Evolutionary conservation across 2,113 vertebrate species (phyloP).

Genomic region (Halcyon senegalensis): DNA sequence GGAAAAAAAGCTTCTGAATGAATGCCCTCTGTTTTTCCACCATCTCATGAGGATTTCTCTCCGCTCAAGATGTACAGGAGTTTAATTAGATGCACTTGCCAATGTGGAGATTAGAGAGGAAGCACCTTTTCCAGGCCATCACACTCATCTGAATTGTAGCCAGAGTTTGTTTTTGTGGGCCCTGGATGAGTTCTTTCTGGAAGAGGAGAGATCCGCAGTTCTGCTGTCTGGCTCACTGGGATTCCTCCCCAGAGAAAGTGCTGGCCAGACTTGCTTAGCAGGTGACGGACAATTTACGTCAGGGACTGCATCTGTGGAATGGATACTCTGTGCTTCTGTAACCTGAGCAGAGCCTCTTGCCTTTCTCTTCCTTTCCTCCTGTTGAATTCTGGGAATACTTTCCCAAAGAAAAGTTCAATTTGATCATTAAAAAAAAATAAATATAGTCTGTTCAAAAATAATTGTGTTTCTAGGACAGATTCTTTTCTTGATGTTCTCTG

Average conservation of each 20-base stretch:
- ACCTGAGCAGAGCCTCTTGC: background rate
- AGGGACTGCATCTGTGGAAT: background rate
- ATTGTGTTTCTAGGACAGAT: background rate
- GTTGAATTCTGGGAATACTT: background rate
- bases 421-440: background rate
- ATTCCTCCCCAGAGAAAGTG: background rate
- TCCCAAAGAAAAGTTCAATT: background rate
- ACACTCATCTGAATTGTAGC: background rate
- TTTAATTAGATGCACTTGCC: conserved; percentile 44
- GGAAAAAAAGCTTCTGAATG: conserved; percentile 26
- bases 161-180: conserved; percentile 4
- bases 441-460: background rate
- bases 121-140: conserved; percentile 52
- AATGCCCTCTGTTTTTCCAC: conserved; percentile 34
- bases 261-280: background rate
- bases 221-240: background rate
- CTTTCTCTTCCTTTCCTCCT: background rate
- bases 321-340: background rate
- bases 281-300: background rate
- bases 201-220: background rate
- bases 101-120: conserved; percentile 38
- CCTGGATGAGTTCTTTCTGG: background rate
- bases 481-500: background rate
- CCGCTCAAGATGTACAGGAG: background rate
- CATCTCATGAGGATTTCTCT: conserved; percentile 32